phyloP scores from a whole-genome alignment of 2,113 vertebrate genomes.

The Aphelocoma coerulescens region DNA sequence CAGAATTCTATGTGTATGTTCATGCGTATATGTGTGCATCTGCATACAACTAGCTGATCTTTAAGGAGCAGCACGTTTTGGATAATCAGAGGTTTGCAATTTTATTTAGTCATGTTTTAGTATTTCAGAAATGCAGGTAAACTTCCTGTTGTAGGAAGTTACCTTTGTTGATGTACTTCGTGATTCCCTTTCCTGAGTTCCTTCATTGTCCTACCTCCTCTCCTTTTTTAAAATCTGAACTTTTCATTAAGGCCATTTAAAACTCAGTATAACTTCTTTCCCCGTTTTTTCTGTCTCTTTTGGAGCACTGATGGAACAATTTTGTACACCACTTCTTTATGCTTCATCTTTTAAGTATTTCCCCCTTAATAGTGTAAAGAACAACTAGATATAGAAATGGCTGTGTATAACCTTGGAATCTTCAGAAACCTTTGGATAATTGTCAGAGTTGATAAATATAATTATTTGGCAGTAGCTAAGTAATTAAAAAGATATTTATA shows the following conservation, averaged over 20 bases:
- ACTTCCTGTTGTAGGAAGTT: not conserved
- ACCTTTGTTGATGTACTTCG: not conserved
- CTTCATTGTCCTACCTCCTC: not conserved
- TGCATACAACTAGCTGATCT: not conserved
- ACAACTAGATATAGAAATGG: not conserved
- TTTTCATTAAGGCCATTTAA: not conserved
- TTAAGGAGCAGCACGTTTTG: not conserved
- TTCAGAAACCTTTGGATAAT: not conserved
- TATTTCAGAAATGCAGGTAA: not conserved
- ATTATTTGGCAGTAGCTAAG: not conserved
- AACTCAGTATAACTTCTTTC: not conserved
- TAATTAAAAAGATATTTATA: not conserved
- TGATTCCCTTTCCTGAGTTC: not conserved
- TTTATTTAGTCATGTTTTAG: not conserved
- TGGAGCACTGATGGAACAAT: not conserved
- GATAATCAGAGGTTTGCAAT: not conserved
- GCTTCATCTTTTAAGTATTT: not conserved
- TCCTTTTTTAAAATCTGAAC: not conserved
- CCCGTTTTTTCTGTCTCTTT: not conserved
- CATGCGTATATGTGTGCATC: accelerated
- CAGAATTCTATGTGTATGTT: not conserved
- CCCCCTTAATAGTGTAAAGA: not conserved
- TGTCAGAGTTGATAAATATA: not conserved
- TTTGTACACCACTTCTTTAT: not conserved
- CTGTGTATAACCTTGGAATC: not conserved